phyloP scores from a whole-genome alignment of 92 coral and sea anemone genomes.

The Muricea muricata region DNA sequence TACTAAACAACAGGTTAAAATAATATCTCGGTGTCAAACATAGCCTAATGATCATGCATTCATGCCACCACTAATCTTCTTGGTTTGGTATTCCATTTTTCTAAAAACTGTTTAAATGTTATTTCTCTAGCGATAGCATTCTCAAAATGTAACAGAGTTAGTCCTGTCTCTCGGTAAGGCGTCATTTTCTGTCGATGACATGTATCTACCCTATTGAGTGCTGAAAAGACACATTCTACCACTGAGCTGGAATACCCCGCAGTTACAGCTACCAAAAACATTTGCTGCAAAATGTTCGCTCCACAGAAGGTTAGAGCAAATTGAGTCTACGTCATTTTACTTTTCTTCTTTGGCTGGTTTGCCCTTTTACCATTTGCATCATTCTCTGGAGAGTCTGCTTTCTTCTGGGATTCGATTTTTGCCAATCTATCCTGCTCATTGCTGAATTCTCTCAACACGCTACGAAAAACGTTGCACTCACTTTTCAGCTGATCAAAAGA shows the following conservation, averaged over 20 bases:
- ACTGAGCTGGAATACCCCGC: constrained; percentile 8
- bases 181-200: constrained; percentile 21
- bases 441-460: constrained; percentile 8
- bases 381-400: constrained; percentile 9
- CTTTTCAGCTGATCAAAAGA: constrained; percentile 12
- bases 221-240: constrained; percentile 25
- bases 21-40: too few species aligned
- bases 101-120: neutral
- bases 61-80: neutral
- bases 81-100: neutral
- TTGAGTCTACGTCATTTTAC: constrained; percentile 9
- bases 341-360: neutral
- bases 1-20: too few species aligned
- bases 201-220: constrained; percentile 16
- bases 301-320: constrained; percentile 19
- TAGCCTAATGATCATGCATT: too few species aligned
- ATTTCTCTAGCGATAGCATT: neutral
- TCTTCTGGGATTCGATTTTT: constrained; percentile 17
- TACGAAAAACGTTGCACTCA: constrained; percentile 21
- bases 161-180: constrained; percentile 16
- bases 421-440: constrained; percentile 16
- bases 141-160: constrained; percentile 28
- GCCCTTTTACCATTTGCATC: constrained; percentile 17
- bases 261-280: constrained; percentile 17
- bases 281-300: constrained; percentile 35